Base-by-base conservation (phyloP, 2,113 vertebrate species). In the Taxidea taxus region DNA sequence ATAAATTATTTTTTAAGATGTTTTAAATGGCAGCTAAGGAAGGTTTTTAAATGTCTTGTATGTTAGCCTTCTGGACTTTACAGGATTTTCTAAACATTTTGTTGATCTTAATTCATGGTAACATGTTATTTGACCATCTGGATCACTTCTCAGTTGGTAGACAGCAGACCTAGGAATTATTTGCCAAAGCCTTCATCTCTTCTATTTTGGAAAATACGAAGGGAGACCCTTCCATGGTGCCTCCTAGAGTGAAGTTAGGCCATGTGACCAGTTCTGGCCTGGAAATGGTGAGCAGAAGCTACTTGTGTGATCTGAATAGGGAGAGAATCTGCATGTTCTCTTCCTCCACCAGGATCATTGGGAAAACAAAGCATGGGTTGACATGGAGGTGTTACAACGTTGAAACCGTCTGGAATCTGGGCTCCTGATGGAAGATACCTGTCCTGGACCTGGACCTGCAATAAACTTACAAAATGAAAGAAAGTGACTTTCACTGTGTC, bases 341-440 rank as follows among this genome's bases (percentile, higher is more conserved):
- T 39, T 90, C 49, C 7, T 75, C 14, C 7, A 25, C 66, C 11
- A 12, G 9, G 20, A n/a, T 23, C 7, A 1, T 5, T 44, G 58
- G 8, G 34, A 87, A 83, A 44, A 39, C 39, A 68, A 54, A 34
- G 29, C 12, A 11, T 11, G 23, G 72, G 42, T 21, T n/a, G n/a
- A 34, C 9, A 3, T 4, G 15, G 31, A 44, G 20, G 7, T 64
- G 14, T 68, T 4, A 18, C 34, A 66, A 34, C 31, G 0, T 0
- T 8, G 80, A 44, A 75, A 34, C 29, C 3, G 2, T 44, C 42
- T 49, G 2, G 18, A 78, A 34, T 2, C 75, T 56, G 70, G 84
- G 54, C 12, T 84, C 44, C 58, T 18, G 12, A 4, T 5, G 9
- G 83, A 56, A 47, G 37, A 64, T 0, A 47, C 15, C 18, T 21